Base-by-base conservation (phyloP, 2,113 vertebrate species). In the Beaufortia kweichowensis region DNA sequence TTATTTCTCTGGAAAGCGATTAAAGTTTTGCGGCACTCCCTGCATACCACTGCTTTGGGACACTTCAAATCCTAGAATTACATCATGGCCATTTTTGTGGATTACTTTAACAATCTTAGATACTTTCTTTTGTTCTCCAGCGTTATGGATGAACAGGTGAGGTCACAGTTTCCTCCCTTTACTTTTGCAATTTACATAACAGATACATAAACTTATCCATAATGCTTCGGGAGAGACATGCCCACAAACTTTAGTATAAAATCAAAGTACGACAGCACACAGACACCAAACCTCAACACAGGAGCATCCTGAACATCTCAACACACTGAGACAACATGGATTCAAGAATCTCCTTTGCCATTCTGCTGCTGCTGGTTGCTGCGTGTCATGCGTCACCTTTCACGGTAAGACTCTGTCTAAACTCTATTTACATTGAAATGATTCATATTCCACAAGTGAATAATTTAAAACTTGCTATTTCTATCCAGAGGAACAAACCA, bases 241-340 rank as follows among this genome's bases (percentile, higher is more conserved):
- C 15, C 24, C 29, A 33, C 14, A 4, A n/a, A n/a, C n/a, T n/a
- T 43, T 11, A 59, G 41, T 73, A 46, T 73, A 73, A 72, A 60
- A 4, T 50, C 48, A 17, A 50, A 19, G 19, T 21, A 3, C 17
- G 19, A 7, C 48, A 19, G 48, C 48, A n/a, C 19, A 72, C 68
- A 73, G 23, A 73, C 74, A 63, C 14, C 0, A 11, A 64, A 62
- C 59, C 33, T 23, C 24, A 62, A 23, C 17, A 72, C 60, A 70
- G 46, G 33, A 65, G 56, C 48, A 74, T 76, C 73, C 61, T 60
- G 70, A 79, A 69, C 46, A 65, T 79, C 72, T 80, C 29, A 26
- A 72, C n/a, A 77, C 76, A 74, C 72, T 55, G 60, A 75, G 65
- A 33, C 61, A 72, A 75, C 70, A 86, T 84, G 82, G 73, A 77